phyloP scores from a whole-genome alignment of 2,113 vertebrate species.

The Gymnorhina tibicen region DNA sequence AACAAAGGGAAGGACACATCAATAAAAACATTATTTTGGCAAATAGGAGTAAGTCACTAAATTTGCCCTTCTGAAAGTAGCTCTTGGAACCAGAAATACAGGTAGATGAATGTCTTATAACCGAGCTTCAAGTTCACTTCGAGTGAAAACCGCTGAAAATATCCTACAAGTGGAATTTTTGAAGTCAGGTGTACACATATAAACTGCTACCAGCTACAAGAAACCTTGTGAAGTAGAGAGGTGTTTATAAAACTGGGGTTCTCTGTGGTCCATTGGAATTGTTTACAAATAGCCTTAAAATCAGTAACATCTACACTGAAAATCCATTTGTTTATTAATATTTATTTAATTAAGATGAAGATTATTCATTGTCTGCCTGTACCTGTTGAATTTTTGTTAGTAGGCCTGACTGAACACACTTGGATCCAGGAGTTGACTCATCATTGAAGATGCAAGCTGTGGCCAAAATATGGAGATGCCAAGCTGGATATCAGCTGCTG shows the following conservation, averaged over 20 bases:
- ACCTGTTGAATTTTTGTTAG: not conserved
- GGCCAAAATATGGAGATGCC: not conserved
- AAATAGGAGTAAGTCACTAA: not conserved
- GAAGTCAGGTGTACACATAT: not conserved
- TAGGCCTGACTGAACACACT: not conserved
- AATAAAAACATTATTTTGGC: not conserved
- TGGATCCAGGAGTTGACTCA: not conserved
- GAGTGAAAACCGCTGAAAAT: not conserved
- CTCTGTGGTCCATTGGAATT: not conserved
- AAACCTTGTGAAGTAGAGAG: not conserved
- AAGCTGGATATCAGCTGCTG: not conserved
- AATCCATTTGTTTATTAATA: not conserved
- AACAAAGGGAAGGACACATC: not conserved
- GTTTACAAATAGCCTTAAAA: not conserved
- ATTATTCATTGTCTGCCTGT: not conserved
- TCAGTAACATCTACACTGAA: not conserved
- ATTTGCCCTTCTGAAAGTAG: not conserved
- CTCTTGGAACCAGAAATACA: not conserved
- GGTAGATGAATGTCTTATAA: not conserved
- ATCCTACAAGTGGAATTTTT: not conserved
- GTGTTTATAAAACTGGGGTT: not conserved
- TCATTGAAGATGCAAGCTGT: not conserved
- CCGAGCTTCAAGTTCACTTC: not conserved
- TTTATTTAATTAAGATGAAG: not conserved
- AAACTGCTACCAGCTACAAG: not conserved